These are phyloP conservation scores for Lithobates sylvaticus DNA, from an alignment of 2,797 vertebrate genomes.

Conservation along the genomic window DNA sequence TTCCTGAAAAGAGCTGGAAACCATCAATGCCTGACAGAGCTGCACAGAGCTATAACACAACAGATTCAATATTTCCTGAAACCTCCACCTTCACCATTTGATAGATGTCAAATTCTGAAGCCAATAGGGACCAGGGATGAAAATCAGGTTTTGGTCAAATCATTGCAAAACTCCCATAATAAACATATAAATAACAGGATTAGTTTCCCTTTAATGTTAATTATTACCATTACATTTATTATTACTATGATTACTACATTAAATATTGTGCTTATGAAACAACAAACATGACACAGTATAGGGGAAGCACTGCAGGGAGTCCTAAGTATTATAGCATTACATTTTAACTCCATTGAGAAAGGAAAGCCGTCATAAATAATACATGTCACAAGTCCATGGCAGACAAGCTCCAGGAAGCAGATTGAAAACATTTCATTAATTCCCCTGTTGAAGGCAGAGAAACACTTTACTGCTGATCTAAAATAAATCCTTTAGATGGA, in stretches of 20 bases:
- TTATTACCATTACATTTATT: background rate
- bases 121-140: too few relatives aligned
- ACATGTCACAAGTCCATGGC: slow-evolving; percentile 1
- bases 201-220: background rate
- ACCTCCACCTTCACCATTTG: too few relatives aligned
- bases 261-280: background rate
- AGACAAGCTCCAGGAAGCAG: slow-evolving; percentile 23
- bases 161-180: background rate
- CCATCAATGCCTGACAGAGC: too few relatives aligned
- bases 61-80: too few relatives aligned
- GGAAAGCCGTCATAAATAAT: slow-evolving; percentile 23
- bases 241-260: background rate
- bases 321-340: background rate
- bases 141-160: background rate
- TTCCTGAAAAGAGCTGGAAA: too few relatives aligned
- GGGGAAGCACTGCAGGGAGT: background rate
- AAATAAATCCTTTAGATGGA: slow-evolving; percentile 3
- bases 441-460: slow-evolving; percentile 9
- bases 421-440: slow-evolving; percentile 45
- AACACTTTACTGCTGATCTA: slow-evolving; percentile 5
- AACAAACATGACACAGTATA: background rate
- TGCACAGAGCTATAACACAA: too few relatives aligned
- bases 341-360: background rate
- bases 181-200: background rate
- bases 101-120: too few relatives aligned